These are phyloP conservation scores for Noctua comes DNA, from an alignment of 2,888 invertebrate species.

Conservation along the genomic window DNA sequence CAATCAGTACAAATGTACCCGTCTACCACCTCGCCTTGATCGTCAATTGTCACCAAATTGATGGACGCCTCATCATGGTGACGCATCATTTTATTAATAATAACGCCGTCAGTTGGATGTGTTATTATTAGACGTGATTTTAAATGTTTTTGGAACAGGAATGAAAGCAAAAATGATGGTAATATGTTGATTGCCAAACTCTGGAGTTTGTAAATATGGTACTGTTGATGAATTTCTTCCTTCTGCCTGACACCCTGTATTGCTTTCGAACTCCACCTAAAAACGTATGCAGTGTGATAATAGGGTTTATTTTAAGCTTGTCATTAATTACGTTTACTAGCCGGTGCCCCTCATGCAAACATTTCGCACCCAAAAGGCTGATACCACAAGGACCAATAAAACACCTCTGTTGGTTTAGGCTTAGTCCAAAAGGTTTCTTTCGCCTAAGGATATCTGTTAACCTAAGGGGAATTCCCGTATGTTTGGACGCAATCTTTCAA, in stretches of 20 bases:
- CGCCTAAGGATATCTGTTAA: background rate
- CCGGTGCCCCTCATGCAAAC: background rate
- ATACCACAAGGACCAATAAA: background rate
- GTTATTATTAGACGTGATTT: conserved; percentile 30
- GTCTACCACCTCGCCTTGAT: conserved; percentile 61
- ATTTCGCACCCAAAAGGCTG: background rate
- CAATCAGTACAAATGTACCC: conserved; percentile 22
- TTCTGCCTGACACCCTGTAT: background rate
- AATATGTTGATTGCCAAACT: background rate
- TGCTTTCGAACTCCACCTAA: background rate
- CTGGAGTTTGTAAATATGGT: background rate
- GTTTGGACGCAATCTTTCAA: background rate
- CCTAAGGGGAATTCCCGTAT: background rate
- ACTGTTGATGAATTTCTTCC: background rate
- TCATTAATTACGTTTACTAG: background rate
- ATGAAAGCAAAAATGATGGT: background rate
- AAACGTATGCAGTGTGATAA: background rate
- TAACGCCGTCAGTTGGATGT: conserved; percentile 1
- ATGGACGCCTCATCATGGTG: conserved; percentile 43
- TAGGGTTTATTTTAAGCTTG: background rate
- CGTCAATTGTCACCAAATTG: conserved; percentile 65
- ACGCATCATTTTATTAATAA: conserved; percentile 55
- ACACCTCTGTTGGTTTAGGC: background rate
- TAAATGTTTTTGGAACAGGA: background rate
- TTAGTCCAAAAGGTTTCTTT: background rate